Conservation (phyloP, 2,797 vertebrate genomes). For the Rhinella marina region DNA sequence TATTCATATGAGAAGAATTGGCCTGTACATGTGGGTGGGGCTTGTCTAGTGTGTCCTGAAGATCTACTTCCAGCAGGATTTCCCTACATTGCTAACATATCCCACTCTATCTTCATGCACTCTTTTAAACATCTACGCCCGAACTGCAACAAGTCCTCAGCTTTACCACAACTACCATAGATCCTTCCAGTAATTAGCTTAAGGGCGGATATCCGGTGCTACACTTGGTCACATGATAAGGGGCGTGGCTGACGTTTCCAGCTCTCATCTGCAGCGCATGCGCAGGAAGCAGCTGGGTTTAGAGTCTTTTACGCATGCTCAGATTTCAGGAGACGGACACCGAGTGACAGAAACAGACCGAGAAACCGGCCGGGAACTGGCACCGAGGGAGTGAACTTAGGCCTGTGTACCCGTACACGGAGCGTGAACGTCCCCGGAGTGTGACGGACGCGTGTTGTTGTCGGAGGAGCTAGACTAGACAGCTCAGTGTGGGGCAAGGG, state of each 20-base stretch:
- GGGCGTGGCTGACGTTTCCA: neutral
- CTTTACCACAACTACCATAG: too few species aligned
- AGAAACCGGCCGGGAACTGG: conserved; percentile 7
- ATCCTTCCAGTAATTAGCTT: neutral
- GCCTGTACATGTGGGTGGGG: too few species aligned
- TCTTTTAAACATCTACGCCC: too few species aligned
- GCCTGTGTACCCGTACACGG: neutral
- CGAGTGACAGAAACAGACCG: conserved; percentile 60
- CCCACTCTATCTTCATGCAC: too few species aligned
- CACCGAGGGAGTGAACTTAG: neutral
- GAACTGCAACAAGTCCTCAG: too few species aligned
- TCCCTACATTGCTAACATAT: too few species aligned
- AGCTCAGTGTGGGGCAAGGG: neutral
- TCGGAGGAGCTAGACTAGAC: neutral
- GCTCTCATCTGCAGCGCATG: conserved; percentile 5
- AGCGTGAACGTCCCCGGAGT: neutral
- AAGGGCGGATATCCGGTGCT: neutral
- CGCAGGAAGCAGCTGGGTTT: neutral
- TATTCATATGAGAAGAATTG: too few species aligned
- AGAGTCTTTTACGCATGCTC: conserved; percentile 37
- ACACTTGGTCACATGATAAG: conserved; percentile 15
- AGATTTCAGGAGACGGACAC: conserved; percentile 35
- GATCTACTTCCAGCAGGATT: too few species aligned
- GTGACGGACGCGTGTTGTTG: neutral
- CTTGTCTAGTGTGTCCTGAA: too few species aligned